Evolutionary conservation across 1,140 invertebrate genomes (phyloP).

Genomic region (Sminthurinus signatus): DNA sequence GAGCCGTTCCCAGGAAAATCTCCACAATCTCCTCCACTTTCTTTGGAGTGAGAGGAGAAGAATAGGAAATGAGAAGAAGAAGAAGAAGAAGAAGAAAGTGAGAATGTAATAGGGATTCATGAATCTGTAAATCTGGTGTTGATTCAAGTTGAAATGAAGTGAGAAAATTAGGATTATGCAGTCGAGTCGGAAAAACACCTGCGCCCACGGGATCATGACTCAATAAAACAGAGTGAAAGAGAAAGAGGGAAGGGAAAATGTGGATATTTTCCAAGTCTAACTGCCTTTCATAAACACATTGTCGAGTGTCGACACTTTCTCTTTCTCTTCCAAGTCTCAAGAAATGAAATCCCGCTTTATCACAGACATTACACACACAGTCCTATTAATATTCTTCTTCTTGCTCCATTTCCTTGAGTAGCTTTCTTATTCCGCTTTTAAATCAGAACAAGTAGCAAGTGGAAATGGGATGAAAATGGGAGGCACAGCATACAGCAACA

Average conservation of each 20-base stretch:
- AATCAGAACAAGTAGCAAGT: too few relatives aligned
- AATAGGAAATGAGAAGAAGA: neutral
- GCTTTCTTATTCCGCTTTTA: too few relatives aligned
- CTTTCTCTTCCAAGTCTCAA: too few relatives aligned
- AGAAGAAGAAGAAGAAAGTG: neutral
- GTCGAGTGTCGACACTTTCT: too few relatives aligned
- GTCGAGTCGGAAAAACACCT: constrained; percentile 10
- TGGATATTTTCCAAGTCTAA: constrained; percentile 1
- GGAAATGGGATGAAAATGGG: too few relatives aligned
- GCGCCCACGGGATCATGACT: constrained; percentile 16
- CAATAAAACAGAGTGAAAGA: constrained; percentile 5
- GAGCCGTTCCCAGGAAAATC: too few relatives aligned
- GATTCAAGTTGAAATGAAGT: constrained; percentile 17
- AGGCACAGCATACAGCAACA: too few relatives aligned
- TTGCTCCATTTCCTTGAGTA: neutral
- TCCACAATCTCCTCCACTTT: too few relatives aligned
- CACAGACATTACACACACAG: neutral
- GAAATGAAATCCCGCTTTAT: too few relatives aligned
- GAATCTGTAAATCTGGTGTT: constrained; percentile 9
- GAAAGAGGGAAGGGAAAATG: neutral
- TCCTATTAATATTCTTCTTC: neutral
- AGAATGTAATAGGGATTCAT: constrained; percentile 1
- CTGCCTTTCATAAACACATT: neutral
- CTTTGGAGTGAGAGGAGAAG: too few relatives aligned
- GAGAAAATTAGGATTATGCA: constrained; percentile 15